Conservation (phyloP, 2,888 invertebrate genomes). For the Tenthredo mesomela region DNA sequence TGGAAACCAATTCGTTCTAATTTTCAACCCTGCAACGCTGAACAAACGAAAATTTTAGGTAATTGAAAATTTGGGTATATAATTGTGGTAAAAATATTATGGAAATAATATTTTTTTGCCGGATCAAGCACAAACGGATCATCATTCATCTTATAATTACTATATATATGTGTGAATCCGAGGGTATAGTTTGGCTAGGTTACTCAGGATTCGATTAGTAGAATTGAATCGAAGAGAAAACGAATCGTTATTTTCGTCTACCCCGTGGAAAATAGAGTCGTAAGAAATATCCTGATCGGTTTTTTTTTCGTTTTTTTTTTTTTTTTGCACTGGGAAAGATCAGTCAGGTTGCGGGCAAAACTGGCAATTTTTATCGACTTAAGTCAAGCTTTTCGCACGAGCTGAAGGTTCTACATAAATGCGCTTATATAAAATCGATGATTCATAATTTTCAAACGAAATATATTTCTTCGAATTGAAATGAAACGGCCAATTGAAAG, state of each 20-base stretch:
- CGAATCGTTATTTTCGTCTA: slow-evolving; percentile 6
- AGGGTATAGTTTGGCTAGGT: background rate
- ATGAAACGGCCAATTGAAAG: background rate
- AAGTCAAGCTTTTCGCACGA: slow-evolving; percentile 22
- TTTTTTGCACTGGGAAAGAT: background rate
- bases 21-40: background rate
- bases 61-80: background rate
- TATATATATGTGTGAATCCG: background rate
- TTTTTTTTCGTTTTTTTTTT: background rate
- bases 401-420: slow-evolving; percentile 27
- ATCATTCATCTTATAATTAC: slow-evolving; percentile 31
- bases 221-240: slow-evolving; percentile 22
- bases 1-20: background rate
- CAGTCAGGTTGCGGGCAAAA: slow-evolving; percentile 14
- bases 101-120: background rate
- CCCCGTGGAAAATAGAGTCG: background rate
- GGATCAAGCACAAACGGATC: slow-evolving; percentile 12
- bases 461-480: background rate
- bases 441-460: slow-evolving; percentile 10
- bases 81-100: background rate
- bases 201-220: slow-evolving; percentile 33
- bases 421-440: slow-evolving; percentile 16
- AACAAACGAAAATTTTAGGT: background rate
- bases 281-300: background rate
- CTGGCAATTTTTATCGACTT: slow-evolving; percentile 37